phyloP scores from a whole-genome alignment of 2,888 invertebrate genomes.

The Liopterus haemorrhoidalis region DNA sequence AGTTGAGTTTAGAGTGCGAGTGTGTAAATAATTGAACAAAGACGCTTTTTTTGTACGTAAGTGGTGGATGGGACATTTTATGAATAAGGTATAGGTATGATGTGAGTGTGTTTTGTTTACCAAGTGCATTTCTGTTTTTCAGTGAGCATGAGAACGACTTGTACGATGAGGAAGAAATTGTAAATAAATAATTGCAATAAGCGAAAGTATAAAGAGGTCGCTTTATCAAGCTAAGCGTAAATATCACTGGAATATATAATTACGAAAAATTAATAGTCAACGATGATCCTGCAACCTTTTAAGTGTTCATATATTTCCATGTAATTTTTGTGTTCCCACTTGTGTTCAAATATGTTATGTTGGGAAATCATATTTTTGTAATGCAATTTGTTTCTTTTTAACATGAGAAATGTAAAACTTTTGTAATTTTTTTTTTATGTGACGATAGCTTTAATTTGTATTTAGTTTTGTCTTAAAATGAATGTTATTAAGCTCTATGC shows the following conservation, averaged over 20 bases:
- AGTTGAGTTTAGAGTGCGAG: conserved; percentile 15
- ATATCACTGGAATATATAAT: conserved; percentile 26
- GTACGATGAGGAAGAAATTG: conserved; percentile 35
- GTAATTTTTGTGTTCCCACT: conserved; percentile 17
- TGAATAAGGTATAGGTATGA: conserved; percentile 17
- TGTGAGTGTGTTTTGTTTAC: neutral
- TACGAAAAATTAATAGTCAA: conserved; percentile 15
- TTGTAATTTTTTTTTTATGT: conserved; percentile 17
- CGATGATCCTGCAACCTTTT: conserved; percentile 17
- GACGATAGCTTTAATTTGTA: conserved; percentile 23
- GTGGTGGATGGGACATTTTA: conserved; percentile 14
- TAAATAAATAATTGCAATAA: conserved; percentile 33
- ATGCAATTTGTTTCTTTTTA: conserved; percentile 14
- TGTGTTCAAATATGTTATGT: conserved; percentile 21
- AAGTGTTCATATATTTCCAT: conserved; percentile 21
- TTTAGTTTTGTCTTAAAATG: conserved; percentile 20
- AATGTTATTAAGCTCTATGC: conserved; percentile 19
- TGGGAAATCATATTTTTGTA: conserved; percentile 14
- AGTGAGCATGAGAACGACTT: conserved; percentile 35
- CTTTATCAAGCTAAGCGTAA: conserved; percentile 30
- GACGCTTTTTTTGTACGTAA: conserved; percentile 22
- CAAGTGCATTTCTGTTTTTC: conserved; percentile 38
- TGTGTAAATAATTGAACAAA: conserved; percentile 22
- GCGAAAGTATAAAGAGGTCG: conserved; percentile 27
- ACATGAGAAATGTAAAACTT: neutral